Base-by-base conservation (phyloP, 1,140 invertebrate species). In the Drosophila gunungcola region DNA sequence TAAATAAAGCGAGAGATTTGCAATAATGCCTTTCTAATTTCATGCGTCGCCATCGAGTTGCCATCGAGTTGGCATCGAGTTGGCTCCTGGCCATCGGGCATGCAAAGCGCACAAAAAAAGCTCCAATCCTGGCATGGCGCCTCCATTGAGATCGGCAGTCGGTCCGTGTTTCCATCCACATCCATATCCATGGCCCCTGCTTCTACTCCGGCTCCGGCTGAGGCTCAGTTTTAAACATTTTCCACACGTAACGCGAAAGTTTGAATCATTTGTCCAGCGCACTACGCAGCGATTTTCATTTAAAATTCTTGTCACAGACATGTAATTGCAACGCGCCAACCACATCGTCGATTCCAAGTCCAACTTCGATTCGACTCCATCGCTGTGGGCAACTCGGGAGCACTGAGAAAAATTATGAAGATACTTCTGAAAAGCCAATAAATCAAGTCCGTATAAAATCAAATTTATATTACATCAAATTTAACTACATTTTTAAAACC, bases 301-400 rank as follows among this genome's bases (percentile, higher is more conserved):
- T 91, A 75, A 84, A 85, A 91, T 91, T 91, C 88, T 91, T 91
- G 88, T 91, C 88, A 91, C 89, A 91, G 78, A 91, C 88, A 80
- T 90, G 85, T 90, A 90, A 90, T 73, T 73, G 73, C 72, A 75
- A 75, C 72, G 70, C 72, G 70, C 70, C 72, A 74, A 52, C 73
- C 49, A 43, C 56, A 60, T 55, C 57, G 56, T 55, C 69, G 70
- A 73, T 61, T 42, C 46, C 70, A 36, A 55, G 57, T 74, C 69
- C 36, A 38, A 55, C 69, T 74, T 54, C 48, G 62, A 85, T 69
- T 48, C 7, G 56, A 67, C 56, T 67, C 60, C 56, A 74, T 62
- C 56, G 53, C 42, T 54, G 56, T 38, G 29, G 38, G 21, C 62
- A 36, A 36, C 11, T 10, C n/a, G 11, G 1, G 2, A 7, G 6